Conservation (phyloP, 2,113 vertebrate genomes). For the Megalops atlanticus region DNA sequence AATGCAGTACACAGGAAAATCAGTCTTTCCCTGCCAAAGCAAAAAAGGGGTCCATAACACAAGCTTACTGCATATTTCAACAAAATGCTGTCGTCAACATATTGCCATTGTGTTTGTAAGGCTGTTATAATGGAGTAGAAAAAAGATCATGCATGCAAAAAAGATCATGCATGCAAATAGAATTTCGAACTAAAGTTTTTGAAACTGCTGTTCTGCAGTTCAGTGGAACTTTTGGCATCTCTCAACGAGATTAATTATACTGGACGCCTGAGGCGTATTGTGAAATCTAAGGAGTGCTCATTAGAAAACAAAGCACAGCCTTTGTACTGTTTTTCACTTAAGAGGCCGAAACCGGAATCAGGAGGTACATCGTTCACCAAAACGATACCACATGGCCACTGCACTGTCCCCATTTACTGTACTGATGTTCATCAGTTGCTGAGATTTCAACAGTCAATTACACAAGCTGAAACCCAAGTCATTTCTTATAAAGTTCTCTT, state of each 20-base stretch:
- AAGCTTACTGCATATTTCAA: no score
- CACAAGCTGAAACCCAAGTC: not conserved
- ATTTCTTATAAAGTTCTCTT: not conserved
- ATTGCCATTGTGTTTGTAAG: no score
- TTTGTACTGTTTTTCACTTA: not conserved
- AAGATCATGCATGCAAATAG: no score
- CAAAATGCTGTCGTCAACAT: no score
- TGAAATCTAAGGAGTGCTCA: not conserved
- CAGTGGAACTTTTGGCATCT: no score
- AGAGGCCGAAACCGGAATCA: not conserved
- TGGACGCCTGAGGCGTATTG: not conserved
- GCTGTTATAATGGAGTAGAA: no score
- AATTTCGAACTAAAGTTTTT: no score
- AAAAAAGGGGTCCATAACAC: not conserved
- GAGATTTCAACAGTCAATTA: not conserved
- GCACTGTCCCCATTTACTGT: not conserved
- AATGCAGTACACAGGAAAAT: not conserved
- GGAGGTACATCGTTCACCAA: not conserved
- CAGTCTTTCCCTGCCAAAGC: not conserved
- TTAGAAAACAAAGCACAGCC: not conserved
- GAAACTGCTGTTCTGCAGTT: no score
- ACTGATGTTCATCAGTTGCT: not conserved
- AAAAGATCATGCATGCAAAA: no score
- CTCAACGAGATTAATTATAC: not conserved
- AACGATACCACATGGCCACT: not conserved